phyloP scores from a whole-genome alignment of 2,797 vertebrate species.

The Antrozous pallidus region DNA sequence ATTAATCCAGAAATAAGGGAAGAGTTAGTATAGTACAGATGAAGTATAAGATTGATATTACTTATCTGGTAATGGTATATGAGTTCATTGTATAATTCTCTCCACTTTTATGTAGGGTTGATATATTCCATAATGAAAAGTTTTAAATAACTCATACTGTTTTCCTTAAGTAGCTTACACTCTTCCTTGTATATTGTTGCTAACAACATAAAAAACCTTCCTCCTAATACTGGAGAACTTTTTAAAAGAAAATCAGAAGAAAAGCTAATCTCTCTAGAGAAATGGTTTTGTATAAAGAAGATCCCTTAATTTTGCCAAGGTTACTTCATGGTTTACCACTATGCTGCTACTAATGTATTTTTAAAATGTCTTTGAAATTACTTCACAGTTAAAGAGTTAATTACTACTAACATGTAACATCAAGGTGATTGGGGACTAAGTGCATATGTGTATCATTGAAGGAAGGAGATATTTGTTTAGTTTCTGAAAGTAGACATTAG shows the following conservation, averaged over 20 bases:
- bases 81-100: not conserved
- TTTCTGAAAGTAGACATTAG: not conserved
- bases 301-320: slow-evolving; percentile 37
- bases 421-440: not conserved
- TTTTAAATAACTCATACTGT: slow-evolving; percentile 25
- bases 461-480: not conserved
- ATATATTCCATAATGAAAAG: slow-evolving; percentile 20
- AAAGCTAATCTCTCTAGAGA: slow-evolving; percentile 2
- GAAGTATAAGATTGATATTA: slow-evolving; percentile 12
- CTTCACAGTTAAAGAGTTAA: slow-evolving; percentile 32
- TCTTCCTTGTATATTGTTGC: slow-evolving; percentile 8
- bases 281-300: not conserved
- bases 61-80: not conserved
- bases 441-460: not conserved
- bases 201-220: slow-evolving; percentile 4
- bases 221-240: not conserved
- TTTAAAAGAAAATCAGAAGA: slow-evolving; percentile 21
- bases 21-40: not conserved
- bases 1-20: slow-evolving; percentile 9
- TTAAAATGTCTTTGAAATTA: slow-evolving; percentile 42
- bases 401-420: not conserved
- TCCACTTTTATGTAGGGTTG: not conserved
- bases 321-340: slow-evolving; percentile 21
- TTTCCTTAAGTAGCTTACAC: slow-evolving; percentile 26
- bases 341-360: not conserved